Conservation (phyloP, 2,113 vertebrate species). For the Oxyruncus cristatus region DNA sequence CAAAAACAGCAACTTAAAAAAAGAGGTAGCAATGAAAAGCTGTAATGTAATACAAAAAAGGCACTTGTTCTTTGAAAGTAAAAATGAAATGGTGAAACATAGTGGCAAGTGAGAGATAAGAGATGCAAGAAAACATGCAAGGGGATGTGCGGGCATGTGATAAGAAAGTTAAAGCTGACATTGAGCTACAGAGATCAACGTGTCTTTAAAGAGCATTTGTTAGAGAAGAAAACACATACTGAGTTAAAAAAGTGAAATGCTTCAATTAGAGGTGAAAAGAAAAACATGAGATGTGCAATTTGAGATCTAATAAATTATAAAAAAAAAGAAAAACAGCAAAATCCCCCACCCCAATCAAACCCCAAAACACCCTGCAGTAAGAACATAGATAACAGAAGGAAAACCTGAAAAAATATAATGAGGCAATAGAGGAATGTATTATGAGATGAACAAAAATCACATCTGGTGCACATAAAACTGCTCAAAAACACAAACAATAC, state of each 20-base stretch:
- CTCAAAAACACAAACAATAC: background rate
- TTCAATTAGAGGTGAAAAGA: background rate
- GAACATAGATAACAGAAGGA: background rate
- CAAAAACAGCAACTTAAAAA: background rate
- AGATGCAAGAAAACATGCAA: background rate
- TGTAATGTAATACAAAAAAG: background rate
- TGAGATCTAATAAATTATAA: background rate
- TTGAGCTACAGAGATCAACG: background rate
- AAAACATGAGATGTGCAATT: background rate
- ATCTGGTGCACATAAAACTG: background rate
- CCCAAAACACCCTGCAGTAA: background rate
- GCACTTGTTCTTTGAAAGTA: background rate
- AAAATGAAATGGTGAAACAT: background rate
- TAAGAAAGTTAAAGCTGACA: background rate
- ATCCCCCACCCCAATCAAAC: background rate
- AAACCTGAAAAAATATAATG: background rate
- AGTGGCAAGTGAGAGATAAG: background rate
- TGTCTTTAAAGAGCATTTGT: background rate
- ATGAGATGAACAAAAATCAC: background rate
- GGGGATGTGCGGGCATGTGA: background rate
- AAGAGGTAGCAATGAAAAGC: background rate
- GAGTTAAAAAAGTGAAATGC: background rate
- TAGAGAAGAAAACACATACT: background rate
- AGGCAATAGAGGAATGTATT: background rate
- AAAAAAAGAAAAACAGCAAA: background rate